Percentiles rank a stretch among this genome's conserved stretches.
These are phyloP conservation scores for Pantelozetes paolii DNA, from an alignment of 2,888 invertebrate genomes.

Conservation along the genomic window DNA sequence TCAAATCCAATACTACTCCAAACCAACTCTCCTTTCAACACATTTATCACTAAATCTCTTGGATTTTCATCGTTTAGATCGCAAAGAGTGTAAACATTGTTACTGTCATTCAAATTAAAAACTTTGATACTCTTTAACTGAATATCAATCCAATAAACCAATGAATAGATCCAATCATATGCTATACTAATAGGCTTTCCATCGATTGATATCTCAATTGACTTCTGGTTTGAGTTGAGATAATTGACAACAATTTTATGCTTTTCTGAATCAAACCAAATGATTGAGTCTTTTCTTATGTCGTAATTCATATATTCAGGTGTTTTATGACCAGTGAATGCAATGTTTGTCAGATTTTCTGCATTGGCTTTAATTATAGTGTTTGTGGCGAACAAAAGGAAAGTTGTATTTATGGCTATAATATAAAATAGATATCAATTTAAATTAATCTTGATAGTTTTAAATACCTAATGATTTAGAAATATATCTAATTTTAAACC, in stretches of 20 bases:
- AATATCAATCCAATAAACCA: slow-evolving; percentile 13
- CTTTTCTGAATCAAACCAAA: not conserved
- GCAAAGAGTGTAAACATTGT: slow-evolving; percentile 10
- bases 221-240: not conserved
- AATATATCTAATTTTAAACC: not conserved
- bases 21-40: not conserved
- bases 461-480: too few species aligned
- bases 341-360: not conserved
- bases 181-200: slow-evolving; percentile 24
- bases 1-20: slow-evolving; percentile 10
- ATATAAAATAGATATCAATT: too few species aligned
- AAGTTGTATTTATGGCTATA: not conserved
- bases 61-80: not conserved
- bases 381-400: not conserved
- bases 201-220: not conserved
- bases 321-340: not conserved
- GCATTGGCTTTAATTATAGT: not conserved
- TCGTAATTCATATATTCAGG: not conserved
- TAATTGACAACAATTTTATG: not conserved
- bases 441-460: too few species aligned
- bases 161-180: not conserved
- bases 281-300: not conserved
- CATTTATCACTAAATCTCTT: slow-evolving; percentile 7
- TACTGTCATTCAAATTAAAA: not conserved
- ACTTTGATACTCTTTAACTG: not conserved